Evolutionary conservation across 2,888 invertebrate species (phyloP).

Genomic region (Lithodes maja): DNA sequence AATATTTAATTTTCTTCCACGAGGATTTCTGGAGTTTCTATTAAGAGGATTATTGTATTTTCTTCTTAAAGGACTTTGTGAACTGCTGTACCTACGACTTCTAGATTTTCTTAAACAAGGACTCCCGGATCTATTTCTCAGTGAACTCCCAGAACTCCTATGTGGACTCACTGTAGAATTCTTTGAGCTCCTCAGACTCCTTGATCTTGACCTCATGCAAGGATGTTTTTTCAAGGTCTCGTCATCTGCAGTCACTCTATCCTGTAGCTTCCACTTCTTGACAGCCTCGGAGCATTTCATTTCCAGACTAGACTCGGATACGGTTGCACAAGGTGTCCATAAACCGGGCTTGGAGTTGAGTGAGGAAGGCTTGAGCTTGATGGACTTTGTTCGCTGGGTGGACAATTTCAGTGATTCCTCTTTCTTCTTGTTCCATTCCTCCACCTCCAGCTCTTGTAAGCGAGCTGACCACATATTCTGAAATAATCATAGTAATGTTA

Average conservation of each 20-base stretch:
- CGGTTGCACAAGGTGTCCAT: too few species aligned
- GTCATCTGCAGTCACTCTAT: too few species aligned
- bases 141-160: not conserved
- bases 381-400: not conserved
- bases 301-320: too few species aligned
- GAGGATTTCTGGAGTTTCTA: not conserved
- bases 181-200: not conserved
- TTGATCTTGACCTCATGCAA: not conserved
- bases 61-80: not conserved
- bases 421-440: constrained; percentile 7
- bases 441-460: not conserved
- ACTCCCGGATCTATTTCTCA: constrained; percentile 2
- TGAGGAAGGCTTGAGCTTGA: not conserved
- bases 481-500: not conserved
- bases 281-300: too few species aligned
- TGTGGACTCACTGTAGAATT: not conserved
- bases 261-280: too few species aligned
- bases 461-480: not conserved
- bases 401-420: not conserved
- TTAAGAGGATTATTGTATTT: not conserved
- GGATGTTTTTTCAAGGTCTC: too few species aligned
- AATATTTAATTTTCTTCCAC: not conserved
- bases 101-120: not conserved
- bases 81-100: not conserved
- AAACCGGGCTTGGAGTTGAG: too few species aligned